A percentile compares a stretch with the other conserved stretches of the same genome.
These are phyloP conservation scores for Drosophila diplacantha DNA, from an alignment of 2,888 invertebrate genomes.

Conservation along the genomic window DNA sequence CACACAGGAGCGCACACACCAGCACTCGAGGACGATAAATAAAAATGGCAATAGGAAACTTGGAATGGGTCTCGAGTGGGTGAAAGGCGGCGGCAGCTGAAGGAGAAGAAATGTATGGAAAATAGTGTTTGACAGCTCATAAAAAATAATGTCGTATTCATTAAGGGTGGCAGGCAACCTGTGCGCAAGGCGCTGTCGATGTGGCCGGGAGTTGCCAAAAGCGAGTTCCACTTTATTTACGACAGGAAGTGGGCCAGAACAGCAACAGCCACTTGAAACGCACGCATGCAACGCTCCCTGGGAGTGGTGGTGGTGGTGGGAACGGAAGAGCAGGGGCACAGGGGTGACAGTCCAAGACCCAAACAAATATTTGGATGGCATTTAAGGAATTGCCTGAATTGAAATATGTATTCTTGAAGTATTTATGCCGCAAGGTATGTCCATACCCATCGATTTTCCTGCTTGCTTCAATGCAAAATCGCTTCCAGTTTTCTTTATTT, in stretches of 20 bases:
- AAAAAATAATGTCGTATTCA: conserved; percentile 73
- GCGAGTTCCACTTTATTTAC: conserved; percentile 67
- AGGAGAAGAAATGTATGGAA: conserved; percentile 66
- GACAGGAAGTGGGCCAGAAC: conserved; percentile 62
- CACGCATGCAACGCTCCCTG: conserved; percentile 56
- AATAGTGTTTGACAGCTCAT: conserved; percentile 75
- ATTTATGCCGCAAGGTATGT: background rate
- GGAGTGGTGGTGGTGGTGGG: background rate
- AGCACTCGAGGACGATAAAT: conserved; percentile 55
- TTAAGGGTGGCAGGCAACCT: conserved; percentile 59
- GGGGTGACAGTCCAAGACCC: conserved; percentile 2
- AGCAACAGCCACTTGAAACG: conserved; percentile 62
- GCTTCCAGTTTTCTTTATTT: background rate
- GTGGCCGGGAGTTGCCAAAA: conserved; percentile 54
- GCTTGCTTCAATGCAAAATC: background rate
- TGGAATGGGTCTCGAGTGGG: conserved; percentile 40
- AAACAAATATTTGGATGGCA: conserved; percentile 58
- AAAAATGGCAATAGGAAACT: conserved; percentile 66
- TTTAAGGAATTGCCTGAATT: conserved; percentile 21
- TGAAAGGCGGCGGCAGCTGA: conserved; percentile 14
- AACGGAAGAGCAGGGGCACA: background rate
- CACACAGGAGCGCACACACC: conserved; percentile 37
- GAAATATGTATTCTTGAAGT: background rate
- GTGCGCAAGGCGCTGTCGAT: conserved; percentile 12
- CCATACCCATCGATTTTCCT: conserved; percentile 10